Percentiles rank a stretch among this genome's conserved stretches.
These are phyloP conservation scores for Taeniopygia guttata DNA, from an alignment of 2,797 vertebrate genomes.

Conservation along the genomic window DNA sequence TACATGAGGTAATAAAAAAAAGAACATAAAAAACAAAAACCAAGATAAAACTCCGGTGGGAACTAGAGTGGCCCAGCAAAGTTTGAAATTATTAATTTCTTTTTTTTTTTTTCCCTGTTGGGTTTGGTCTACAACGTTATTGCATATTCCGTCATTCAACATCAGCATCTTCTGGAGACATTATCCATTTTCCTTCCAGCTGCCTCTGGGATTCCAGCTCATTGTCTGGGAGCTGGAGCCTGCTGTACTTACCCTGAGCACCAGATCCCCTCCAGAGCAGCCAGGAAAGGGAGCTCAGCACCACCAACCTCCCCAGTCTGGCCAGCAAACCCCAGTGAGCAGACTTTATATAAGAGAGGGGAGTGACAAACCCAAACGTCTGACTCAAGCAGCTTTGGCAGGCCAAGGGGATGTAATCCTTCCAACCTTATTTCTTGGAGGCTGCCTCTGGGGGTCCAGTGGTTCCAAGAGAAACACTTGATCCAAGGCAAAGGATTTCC, in stretches of 20 bases:
- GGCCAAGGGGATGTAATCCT: neutral
- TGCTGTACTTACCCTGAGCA: neutral
- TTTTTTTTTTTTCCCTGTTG: neutral
- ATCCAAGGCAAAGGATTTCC: neutral
- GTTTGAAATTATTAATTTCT: neutral
- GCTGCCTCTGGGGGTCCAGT: neutral
- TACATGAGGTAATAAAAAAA: neutral
- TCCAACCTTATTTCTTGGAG: neutral
- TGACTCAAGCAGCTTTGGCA: neutral
- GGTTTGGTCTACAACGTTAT: neutral
- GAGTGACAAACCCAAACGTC: constrained; percentile 15
- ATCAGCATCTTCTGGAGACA: neutral
- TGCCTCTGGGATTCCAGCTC: constrained; percentile 31
- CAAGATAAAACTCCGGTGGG: neutral
- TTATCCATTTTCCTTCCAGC: constrained; percentile 41
- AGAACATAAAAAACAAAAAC: accelerated
- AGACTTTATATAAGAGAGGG: constrained; percentile 3
- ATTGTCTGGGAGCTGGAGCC: neutral
- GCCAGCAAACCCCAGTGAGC: neutral
- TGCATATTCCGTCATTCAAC: neutral
- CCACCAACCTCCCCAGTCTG: neutral
- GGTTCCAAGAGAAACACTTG: constrained; percentile 45
- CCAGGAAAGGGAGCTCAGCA: neutral
- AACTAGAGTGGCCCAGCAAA: neutral
- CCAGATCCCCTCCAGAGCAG: neutral